phyloP scores from a whole-genome alignment of 2,888 invertebrate species.

The Lamproptera curius region DNA sequence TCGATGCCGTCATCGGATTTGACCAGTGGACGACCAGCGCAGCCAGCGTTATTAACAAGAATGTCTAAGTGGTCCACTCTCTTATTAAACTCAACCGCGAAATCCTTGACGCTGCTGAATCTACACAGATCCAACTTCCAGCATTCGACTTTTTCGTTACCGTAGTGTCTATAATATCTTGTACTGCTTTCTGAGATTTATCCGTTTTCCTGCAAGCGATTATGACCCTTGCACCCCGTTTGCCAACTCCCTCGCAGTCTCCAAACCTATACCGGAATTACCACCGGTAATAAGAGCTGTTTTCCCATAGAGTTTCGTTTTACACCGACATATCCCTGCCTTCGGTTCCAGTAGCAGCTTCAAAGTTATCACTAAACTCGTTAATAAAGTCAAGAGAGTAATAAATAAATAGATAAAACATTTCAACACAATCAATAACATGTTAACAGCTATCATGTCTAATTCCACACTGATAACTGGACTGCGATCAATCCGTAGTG shows the following conservation, averaged over 20 bases:
- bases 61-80: constrained; percentile 75
- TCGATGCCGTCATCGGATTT: constrained; percentile 80
- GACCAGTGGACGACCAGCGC: constrained; percentile 45
- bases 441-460: constrained; percentile 8
- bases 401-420: constrained; percentile 4
- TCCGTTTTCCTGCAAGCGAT: constrained; percentile 88
- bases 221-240: constrained; percentile 80
- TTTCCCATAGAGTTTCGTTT: constrained; percentile 68
- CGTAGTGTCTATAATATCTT: constrained; percentile 83
- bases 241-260: constrained; percentile 84
- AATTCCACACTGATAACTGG: not conserved
- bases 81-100: constrained; percentile 78
- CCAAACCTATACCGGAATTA: constrained; percentile 90
- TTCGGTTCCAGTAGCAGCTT: constrained; percentile 35
- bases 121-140: constrained; percentile 70
- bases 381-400: constrained; percentile 17
- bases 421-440: constrained; percentile 15
- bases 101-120: constrained; percentile 73
- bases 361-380: constrained; percentile 22
- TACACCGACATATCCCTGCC: constrained; percentile 47
- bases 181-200: constrained; percentile 82
- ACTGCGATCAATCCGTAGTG: not conserved
- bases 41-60: constrained; percentile 81
- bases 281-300: constrained; percentile 87
- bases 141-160: constrained; percentile 83